Conservation (phyloP, 2,797 vertebrate genomes). For the Harpagifer antarcticus region DNA sequence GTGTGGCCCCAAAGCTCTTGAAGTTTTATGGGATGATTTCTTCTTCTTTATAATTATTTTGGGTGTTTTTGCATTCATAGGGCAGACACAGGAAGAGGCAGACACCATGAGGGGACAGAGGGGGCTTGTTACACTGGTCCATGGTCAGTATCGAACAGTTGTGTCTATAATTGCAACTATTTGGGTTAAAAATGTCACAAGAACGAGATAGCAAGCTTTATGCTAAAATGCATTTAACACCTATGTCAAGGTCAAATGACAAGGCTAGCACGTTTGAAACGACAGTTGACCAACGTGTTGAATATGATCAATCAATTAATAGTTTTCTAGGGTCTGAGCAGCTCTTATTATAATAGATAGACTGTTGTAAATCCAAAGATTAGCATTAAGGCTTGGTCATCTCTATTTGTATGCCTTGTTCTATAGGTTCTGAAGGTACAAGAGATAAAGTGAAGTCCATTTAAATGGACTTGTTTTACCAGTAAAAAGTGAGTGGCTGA, state of each 20-base stretch:
- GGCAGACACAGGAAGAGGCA: neutral
- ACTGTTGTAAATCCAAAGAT: too few relatives aligned
- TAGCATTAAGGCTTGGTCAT: too few relatives aligned
- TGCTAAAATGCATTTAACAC: neutral
- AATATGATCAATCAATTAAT: too few relatives aligned
- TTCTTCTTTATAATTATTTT: conserved; percentile 1
- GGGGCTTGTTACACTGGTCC: neutral
- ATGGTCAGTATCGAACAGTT: neutral
- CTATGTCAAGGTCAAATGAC: neutral
- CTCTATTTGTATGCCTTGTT: too few relatives aligned
- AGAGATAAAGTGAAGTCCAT: too few relatives aligned
- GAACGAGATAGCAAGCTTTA: neutral
- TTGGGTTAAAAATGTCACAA: conserved; percentile 19
- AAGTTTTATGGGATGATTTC: conserved; percentile 30
- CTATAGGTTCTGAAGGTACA: too few relatives aligned
- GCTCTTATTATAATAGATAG: too few relatives aligned
- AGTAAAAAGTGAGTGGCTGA: too few relatives aligned
- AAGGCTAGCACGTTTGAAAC: too few relatives aligned
- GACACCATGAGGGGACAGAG: neutral
- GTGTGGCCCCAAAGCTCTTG: conserved; percentile 30
- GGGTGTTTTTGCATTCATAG: neutral
- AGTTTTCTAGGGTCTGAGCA: too few relatives aligned
- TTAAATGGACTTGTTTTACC: too few relatives aligned
- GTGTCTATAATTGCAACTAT: conserved; percentile 10
- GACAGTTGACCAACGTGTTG: too few relatives aligned